A percentile compares a stretch with the other conserved stretches of the same genome.
phyloP scores from a whole-genome alignment of 2,888 invertebrate genomes.

The Ischnura elegans region DNA sequence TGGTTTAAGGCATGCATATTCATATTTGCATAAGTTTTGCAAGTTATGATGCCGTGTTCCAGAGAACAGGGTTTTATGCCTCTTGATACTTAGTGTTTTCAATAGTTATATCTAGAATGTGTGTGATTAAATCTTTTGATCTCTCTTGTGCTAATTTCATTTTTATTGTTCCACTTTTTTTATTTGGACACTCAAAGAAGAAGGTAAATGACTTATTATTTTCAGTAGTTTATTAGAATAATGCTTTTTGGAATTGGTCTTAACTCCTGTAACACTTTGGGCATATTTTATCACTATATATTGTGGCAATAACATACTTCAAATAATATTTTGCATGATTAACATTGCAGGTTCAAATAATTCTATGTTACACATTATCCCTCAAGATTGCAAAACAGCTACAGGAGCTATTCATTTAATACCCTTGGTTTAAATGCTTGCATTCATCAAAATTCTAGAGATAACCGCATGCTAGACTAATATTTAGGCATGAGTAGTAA shows the following conservation, averaged over 20 bases:
- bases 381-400: neutral
- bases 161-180: slow-evolving; percentile 51
- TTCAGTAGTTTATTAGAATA: neutral
- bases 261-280: neutral
- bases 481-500: neutral
- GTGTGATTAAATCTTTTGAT: neutral
- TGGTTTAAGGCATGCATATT: neutral
- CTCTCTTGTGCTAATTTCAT: slow-evolving; percentile 28
- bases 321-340: neutral
- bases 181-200: slow-evolving; percentile 18
- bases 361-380: neutral
- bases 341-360: neutral
- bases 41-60: neutral
- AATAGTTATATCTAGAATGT: neutral
- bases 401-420: neutral
- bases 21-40: neutral
- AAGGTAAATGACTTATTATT: slow-evolving; percentile 54
- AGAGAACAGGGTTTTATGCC: neutral
- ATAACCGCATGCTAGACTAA: neutral
- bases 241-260: neutral
- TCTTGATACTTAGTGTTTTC: neutral
- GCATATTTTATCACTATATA: neutral
- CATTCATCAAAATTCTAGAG: neutral
- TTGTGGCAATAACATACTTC: neutral
- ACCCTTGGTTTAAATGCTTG: neutral